These are phyloP conservation scores for Poeciliopsis prolifica DNA, from an alignment of 2,113 vertebrate species.

Conservation along the genomic window DNA sequence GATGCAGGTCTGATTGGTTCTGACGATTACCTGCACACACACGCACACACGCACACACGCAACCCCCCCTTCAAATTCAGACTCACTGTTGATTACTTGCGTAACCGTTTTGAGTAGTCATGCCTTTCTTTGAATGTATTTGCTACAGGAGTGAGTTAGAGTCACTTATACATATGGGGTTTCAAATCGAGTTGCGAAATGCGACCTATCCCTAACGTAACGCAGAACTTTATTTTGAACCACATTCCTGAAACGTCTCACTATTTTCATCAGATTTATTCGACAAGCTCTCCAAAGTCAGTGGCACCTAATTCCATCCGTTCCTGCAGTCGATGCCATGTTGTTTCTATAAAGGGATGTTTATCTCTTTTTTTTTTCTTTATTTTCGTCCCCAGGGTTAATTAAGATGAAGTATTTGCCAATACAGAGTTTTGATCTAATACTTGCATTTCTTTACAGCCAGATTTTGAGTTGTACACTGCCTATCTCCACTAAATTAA, in stretches of 20 bases:
- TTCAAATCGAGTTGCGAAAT: slow-evolving; percentile 29
- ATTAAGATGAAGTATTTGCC: background rate
- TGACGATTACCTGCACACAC: slow-evolving; percentile 5
- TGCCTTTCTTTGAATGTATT: slow-evolving; percentile 57
- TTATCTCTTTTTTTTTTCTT: no score
- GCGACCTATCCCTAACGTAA: slow-evolving; percentile 21
- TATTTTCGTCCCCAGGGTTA: background rate
- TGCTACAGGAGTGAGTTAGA: slow-evolving; percentile 47
- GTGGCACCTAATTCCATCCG: no score
- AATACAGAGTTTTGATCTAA: background rate
- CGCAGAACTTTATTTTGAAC: background rate
- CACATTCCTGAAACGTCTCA: background rate
- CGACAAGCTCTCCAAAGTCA: no score
- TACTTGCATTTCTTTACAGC: background rate
- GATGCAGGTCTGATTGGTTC: slow-evolving; percentile 42
- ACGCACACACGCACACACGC: no score
- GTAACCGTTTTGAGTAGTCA: slow-evolving; percentile 49
- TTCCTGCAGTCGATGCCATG: no score
- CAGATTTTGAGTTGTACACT: background rate
- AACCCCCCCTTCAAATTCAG: slow-evolving; percentile 14
- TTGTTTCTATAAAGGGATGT: no score
- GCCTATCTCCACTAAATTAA: background rate
- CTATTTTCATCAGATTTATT: no score
- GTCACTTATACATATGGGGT: slow-evolving; percentile 17
- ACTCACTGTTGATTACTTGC: slow-evolving; percentile 46